These are phyloP conservation scores for Ceratina japonica DNA, from an alignment of 1,140 invertebrate genomes.

Conservation along the genomic window DNA sequence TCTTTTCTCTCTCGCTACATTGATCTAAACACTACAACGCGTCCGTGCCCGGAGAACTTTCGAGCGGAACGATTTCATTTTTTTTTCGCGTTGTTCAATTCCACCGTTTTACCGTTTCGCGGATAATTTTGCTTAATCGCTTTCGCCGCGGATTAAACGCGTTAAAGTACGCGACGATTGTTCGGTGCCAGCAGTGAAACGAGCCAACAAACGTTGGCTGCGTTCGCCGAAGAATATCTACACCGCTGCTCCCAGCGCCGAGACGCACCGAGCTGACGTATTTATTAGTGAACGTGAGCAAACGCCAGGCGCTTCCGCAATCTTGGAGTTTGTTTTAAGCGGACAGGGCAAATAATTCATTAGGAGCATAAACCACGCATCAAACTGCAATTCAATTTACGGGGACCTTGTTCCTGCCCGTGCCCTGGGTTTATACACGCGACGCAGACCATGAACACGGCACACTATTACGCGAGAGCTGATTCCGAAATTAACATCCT, in stretches of 20 bases:
- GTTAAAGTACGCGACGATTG: not conserved
- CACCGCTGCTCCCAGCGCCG: not conserved
- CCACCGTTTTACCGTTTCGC: not conserved
- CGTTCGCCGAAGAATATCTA: not conserved
- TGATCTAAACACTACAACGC: no score
- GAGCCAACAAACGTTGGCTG: not conserved
- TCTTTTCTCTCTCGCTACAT: no score
- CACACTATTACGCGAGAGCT: not conserved
- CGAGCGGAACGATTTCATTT: not conserved
- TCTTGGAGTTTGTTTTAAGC: conserved; percentile 33
- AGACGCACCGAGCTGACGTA: not conserved
- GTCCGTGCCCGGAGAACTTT: not conserved
- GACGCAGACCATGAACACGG: conserved; percentile 15
- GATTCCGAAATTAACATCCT: conserved; percentile 32
- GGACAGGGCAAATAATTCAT: conserved; percentile 45
- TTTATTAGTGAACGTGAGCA: conserved; percentile 25
- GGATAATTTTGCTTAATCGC: not conserved
- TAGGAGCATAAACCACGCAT: conserved; percentile 54
- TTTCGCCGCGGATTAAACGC: not conserved
- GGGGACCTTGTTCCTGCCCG: conserved; percentile 28
- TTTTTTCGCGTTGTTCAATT: not conserved
- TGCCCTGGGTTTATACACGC: conserved; percentile 10
- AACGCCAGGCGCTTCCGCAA: not conserved
- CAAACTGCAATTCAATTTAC: conserved; percentile 45
- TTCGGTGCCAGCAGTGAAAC: no score